A percentile compares a stretch with the other conserved stretches of the same genome.
phyloP scores from a whole-genome alignment of 1,140 invertebrate genomes.

The Metopolophium dirhodum region DNA sequence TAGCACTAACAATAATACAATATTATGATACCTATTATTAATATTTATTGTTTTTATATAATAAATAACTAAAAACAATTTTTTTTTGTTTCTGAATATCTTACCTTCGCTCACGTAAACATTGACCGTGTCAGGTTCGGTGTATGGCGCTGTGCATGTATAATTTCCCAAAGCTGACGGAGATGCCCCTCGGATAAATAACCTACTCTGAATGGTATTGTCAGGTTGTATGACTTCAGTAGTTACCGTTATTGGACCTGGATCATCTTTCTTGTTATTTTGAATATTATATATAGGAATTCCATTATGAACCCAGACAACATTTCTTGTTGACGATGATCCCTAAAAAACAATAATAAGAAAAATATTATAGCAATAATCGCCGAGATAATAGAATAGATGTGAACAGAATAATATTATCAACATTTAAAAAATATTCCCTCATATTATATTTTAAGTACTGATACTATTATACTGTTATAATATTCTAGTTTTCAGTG shows the following conservation, averaged over 20 bases:
- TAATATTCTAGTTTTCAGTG: no score
- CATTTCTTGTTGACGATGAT: constrained; percentile 28
- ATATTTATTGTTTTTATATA: no score
- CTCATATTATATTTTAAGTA: no score
- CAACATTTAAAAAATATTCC: not conserved
- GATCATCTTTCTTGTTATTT: constrained; percentile 53
- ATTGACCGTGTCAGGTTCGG: constrained; percentile 84
- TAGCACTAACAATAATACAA: no score
- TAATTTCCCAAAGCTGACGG: constrained; percentile 89
- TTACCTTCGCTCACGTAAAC: constrained; percentile 88
- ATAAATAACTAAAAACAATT: no score
- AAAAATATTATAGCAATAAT: not conserved
- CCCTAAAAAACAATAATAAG: constrained; percentile 25
- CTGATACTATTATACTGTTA: no score
- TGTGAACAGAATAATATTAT: not conserved
- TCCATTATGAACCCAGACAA: constrained; percentile 48
- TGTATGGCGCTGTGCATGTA: constrained; percentile 87
- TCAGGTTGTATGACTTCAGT: constrained; percentile 61
- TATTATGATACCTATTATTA: no score
- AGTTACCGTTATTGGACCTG: constrained; percentile 62
- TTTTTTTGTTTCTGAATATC: not conserved
- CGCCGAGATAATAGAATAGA: not conserved
- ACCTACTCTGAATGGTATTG: constrained; percentile 72
- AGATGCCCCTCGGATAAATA: constrained; percentile 82
- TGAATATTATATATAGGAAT: constrained; percentile 22